phyloP scores from a whole-genome alignment of 1,140 invertebrate genomes.

The Philaenus spumarius region DNA sequence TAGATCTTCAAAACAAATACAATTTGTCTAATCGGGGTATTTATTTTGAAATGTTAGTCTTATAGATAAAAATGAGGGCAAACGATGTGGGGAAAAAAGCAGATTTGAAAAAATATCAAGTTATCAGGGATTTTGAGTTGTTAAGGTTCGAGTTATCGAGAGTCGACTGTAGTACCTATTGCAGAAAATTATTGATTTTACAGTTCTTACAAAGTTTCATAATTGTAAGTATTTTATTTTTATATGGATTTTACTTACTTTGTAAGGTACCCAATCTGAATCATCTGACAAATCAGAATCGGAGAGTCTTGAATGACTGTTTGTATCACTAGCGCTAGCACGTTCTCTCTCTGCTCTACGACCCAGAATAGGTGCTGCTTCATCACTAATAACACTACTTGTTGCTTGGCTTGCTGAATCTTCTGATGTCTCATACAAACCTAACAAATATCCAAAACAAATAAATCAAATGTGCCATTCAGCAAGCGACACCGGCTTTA shows the following conservation, averaged over 20 bases:
- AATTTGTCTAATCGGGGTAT: too few relatives aligned
- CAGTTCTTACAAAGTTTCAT: not conserved
- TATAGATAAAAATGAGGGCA: too few relatives aligned
- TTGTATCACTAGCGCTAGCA: not conserved
- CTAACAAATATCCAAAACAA: not conserved
- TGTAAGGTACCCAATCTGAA: slow-evolving; percentile 8
- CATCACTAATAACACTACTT: slow-evolving; percentile 56
- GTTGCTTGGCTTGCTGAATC: slow-evolving; percentile 48
- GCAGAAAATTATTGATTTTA: too few relatives aligned
- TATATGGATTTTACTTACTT: not conserved
- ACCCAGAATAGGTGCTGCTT: slow-evolving; percentile 35
- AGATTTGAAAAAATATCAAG: too few relatives aligned
- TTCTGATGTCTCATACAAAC: slow-evolving; percentile 40
- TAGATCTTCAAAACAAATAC: too few relatives aligned
- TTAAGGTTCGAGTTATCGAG: too few relatives aligned
- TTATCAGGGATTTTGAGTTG: too few relatives aligned
- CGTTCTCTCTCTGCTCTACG: slow-evolving; percentile 24
- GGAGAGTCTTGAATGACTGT: slow-evolving; percentile 15
- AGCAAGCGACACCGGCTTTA: too few relatives aligned
- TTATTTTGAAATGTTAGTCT: too few relatives aligned
- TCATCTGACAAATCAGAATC: not conserved
- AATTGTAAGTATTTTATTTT: not conserved
- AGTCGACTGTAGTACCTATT: too few relatives aligned
- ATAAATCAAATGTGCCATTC: too few relatives aligned
- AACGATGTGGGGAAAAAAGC: too few relatives aligned